Evolutionary conservation across 1,140 invertebrate genomes (phyloP).

Genomic region (Caenorhabditis latens): DNA sequence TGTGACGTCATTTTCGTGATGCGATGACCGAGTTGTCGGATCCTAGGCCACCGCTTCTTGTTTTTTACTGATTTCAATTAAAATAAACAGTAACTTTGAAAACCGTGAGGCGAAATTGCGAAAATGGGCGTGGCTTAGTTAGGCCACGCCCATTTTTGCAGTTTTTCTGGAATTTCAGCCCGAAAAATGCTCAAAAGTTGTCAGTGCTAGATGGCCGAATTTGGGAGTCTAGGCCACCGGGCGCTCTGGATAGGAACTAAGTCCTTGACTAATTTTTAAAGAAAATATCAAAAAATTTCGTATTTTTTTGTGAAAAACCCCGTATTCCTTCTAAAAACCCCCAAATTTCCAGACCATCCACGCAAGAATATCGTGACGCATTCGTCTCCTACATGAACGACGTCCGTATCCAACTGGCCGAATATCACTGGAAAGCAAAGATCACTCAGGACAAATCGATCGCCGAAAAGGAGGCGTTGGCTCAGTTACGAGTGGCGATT

Average conservation of each 20-base stretch:
- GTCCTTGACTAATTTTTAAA: no score
- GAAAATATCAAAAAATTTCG: no score
- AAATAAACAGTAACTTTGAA: no score
- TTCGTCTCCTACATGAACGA: constrained; percentile 48
- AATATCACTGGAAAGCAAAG: constrained; percentile 39
- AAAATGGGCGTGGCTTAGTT: no score
- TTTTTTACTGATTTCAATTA: no score
- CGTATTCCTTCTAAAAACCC: not conserved
- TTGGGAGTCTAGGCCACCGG: not conserved
- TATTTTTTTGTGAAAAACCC: no score
- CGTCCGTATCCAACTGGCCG: not conserved
- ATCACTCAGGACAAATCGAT: not conserved
- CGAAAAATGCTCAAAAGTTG: no score
- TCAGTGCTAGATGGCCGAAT: not conserved
- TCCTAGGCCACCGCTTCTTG: not conserved
- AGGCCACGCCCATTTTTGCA: no score
- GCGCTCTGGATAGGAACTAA: not conserved
- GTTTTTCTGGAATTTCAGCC: no score
- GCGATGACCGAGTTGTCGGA: not conserved
- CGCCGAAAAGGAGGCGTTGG: not conserved
- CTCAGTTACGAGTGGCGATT: not conserved
- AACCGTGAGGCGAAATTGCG: no score
- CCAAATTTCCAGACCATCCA: not conserved
- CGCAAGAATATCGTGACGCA: constrained; percentile 30
- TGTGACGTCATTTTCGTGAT: not conserved